Evolutionary conservation across 1,140 invertebrate species (phyloP).

Genomic region (Teleopsis dalmanni): DNA sequence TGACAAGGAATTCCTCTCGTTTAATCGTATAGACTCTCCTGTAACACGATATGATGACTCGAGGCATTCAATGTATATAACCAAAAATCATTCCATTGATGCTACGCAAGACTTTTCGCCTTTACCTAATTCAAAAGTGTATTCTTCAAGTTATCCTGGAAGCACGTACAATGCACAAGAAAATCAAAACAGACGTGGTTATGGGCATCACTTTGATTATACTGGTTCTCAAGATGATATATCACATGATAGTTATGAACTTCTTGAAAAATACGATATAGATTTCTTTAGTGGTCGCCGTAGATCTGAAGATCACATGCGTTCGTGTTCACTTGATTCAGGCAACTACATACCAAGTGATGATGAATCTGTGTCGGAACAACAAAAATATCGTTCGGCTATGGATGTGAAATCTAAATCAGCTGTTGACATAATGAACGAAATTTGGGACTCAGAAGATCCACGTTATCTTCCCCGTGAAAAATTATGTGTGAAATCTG

Average conservation of each 20-base stretch:
- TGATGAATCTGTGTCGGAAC: slow-evolving; percentile 53
- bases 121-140: slow-evolving; percentile 51
- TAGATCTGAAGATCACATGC: slow-evolving; percentile 43
- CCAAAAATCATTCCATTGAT: slow-evolving; percentile 42
- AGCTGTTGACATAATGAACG: slow-evolving; percentile 46
- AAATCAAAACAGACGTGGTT: slow-evolving; percentile 50
- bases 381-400: slow-evolving; percentile 41
- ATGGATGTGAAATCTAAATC: slow-evolving; percentile 53
- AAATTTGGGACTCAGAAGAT: slow-evolving; percentile 60
- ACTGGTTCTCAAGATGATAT: slow-evolving; percentile 76
- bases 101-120: slow-evolving; percentile 36
- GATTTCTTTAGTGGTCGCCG: slow-evolving; percentile 48
- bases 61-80: slow-evolving; percentile 51
- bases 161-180: slow-evolving; percentile 53
- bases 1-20: slow-evolving; percentile 41
- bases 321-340: slow-evolving; percentile 61
- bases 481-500: slow-evolving; percentile 58
- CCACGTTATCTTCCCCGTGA: slow-evolving; percentile 58
- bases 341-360: slow-evolving; percentile 61
- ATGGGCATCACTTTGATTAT: slow-evolving; percentile 52
- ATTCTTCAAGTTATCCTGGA: slow-evolving; percentile 77
- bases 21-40: slow-evolving; percentile 58
- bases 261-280: slow-evolving; percentile 67
- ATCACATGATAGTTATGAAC: slow-evolving; percentile 81
- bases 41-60: slow-evolving; percentile 69